phyloP scores from a whole-genome alignment of 2,888 invertebrate species.

The Siphonodentalium dalli region DNA sequence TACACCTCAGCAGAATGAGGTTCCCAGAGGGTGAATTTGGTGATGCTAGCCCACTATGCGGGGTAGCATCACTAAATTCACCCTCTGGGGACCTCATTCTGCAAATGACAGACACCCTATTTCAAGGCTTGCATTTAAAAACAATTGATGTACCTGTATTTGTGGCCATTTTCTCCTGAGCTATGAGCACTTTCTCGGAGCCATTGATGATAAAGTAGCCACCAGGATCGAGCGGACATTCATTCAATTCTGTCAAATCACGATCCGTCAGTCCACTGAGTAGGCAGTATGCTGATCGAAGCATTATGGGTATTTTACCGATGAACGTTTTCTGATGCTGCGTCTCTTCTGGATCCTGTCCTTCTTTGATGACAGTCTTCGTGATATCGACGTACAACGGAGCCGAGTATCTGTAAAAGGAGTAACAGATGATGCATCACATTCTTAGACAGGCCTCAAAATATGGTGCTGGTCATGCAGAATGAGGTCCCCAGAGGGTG shows the following conservation, averaged over 20 bases:
- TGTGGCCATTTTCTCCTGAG: conserved; percentile 99
- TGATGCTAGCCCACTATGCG: too few species aligned
- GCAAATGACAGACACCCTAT: too few species aligned
- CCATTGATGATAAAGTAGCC: conserved; percentile 99
- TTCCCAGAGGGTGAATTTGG: too few species aligned
- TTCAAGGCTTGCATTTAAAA: too few species aligned
- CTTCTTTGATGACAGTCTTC: conserved; percentile 91
- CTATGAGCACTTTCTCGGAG: conserved; percentile 96
- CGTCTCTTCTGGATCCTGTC: conserved; percentile 80
- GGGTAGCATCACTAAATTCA: too few species aligned
- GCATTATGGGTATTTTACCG: conserved; percentile 98
- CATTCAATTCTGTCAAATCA: conserved; percentile 98
- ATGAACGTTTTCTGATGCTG: conserved; percentile 77
- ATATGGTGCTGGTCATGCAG: too few species aligned
- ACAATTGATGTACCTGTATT: conserved; percentile 74
- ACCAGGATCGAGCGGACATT: conserved; percentile 98
- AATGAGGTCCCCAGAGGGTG: too few species aligned
- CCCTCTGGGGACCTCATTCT: too few species aligned
- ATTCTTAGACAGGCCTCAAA: too few species aligned
- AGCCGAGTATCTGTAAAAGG: conserved; percentile 79
- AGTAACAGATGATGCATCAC: too few species aligned
- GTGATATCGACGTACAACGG: conserved; percentile 99
- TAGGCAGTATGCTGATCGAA: conserved; percentile 95
- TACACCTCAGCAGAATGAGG: too few species aligned
- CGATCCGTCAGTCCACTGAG: conserved; percentile 94